Evolutionary conservation across 53 echinoderm and acorn worm genomes (phyloP).

Genomic region (Echinometra lucunter): DNA sequence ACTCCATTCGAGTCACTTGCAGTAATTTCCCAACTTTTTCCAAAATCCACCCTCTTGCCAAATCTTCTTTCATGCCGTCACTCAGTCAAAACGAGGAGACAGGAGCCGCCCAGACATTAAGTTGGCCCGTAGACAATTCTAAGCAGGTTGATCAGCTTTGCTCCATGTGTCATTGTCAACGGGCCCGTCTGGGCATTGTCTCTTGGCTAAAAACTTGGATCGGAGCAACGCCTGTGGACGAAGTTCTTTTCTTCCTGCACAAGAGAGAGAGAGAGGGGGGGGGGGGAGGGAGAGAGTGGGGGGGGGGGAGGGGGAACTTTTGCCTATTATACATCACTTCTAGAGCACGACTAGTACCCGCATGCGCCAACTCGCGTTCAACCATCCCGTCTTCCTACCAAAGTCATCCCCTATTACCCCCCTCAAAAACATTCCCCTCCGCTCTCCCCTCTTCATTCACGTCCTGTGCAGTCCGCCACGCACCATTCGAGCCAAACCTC

Average conservation of each 20-base stretch:
- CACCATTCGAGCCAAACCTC: background rate
- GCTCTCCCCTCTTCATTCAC: background rate
- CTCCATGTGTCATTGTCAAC: slow-evolving; percentile 66
- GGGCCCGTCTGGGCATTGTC: slow-evolving; percentile 46
- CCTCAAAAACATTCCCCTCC: background rate
- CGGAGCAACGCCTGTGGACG: slow-evolving; percentile 33
- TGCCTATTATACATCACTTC: background rate
- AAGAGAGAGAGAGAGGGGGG: background rate
- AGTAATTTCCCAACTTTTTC: slow-evolving; percentile 19
- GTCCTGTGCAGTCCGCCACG: slow-evolving; percentile 35
- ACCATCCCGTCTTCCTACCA: slow-evolving; percentile 9
- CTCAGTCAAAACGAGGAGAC: background rate
- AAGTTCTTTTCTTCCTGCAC: background rate
- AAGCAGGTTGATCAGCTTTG: slow-evolving; percentile 38
- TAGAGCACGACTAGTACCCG: background rate
- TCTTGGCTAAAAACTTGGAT: slow-evolving; percentile 45
- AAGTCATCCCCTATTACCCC: background rate
- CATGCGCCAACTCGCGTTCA: slow-evolving; percentile 59
- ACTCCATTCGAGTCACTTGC: slow-evolving; percentile 56
- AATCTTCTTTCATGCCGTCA: slow-evolving; percentile 58
- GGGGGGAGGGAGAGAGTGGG: background rate
- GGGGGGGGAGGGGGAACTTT: background rate
- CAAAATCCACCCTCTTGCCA: slow-evolving; percentile 37
- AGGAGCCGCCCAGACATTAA: slow-evolving; percentile 28
- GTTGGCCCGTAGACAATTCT: background rate